phyloP scores from a whole-genome alignment of 2,888 invertebrate species.

The Lasioglossum malachurum region DNA sequence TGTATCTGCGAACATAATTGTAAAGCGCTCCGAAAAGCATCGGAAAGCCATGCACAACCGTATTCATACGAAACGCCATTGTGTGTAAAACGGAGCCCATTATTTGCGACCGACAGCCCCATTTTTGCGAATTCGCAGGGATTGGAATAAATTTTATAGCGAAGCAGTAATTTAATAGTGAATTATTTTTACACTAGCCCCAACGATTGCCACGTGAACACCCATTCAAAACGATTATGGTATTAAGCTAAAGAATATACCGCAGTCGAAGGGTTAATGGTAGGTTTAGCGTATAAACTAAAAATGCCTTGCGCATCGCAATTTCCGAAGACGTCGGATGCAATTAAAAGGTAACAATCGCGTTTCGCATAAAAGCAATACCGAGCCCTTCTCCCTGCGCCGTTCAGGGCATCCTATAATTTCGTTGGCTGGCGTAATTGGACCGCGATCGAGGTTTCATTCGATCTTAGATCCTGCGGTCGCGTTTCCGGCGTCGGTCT shows the following conservation, averaged over 20 bases:
- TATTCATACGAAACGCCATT: too few relatives aligned
- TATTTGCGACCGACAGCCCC: too few relatives aligned
- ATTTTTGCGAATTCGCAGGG: too few relatives aligned
- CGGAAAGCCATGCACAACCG: too few relatives aligned
- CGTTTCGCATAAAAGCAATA: neutral
- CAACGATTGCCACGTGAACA: too few relatives aligned
- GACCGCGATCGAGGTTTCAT: neutral
- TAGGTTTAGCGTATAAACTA: neutral
- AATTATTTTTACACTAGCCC: too few relatives aligned
- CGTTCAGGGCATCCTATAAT: neutral
- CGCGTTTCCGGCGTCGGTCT: neutral
- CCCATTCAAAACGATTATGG: neutral
- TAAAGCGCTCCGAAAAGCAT: neutral
- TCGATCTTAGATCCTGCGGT: conserved; percentile 5
- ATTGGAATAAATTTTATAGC: too few relatives aligned
- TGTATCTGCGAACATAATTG: neutral
- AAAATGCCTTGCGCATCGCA: neutral
- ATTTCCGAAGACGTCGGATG: neutral
- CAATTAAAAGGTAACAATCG: neutral
- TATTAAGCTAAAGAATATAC: neutral
- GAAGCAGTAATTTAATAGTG: neutral
- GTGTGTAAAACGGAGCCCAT: too few relatives aligned
- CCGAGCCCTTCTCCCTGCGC: neutral
- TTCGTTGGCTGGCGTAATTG: neutral
- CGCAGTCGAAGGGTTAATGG: neutral